Evolutionary conservation across 2,797 vertebrate species (phyloP).

Genomic region (Poeciliopsis infans): DNA sequence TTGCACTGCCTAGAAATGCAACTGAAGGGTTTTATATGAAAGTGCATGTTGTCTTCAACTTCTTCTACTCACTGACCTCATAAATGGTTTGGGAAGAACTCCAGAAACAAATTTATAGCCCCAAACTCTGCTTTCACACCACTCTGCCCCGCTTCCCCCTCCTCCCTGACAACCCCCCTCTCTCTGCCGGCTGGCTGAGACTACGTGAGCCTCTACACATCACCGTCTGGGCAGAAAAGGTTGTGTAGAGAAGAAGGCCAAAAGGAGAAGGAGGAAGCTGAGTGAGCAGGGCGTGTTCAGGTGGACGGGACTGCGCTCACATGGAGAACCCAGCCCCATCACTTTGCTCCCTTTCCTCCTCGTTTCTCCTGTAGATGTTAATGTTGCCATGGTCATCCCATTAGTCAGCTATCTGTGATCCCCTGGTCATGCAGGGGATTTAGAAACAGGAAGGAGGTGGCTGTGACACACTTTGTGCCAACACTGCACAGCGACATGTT

Average conservation of each 20-base stretch:
- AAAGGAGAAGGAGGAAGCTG: slow-evolving; percentile 8
- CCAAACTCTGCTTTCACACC: neutral
- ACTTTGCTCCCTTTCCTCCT: neutral
- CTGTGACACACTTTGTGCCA: slow-evolving; percentile 32
- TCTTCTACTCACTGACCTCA: neutral
- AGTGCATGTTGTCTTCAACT: neutral
- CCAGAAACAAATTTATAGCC: neutral
- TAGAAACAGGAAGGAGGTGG: slow-evolving; percentile 36
- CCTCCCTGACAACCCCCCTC: neutral
- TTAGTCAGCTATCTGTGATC: slow-evolving; percentile 46
- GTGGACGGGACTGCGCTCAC: slow-evolving; percentile 52
- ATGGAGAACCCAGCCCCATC: neutral
- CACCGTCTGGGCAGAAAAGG: slow-evolving; percentile 17
- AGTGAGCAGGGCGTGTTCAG: slow-evolving; percentile 15
- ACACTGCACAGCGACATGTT: slow-evolving; percentile 12
- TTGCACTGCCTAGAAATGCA: slow-evolving; percentile 2
- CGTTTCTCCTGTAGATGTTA: slow-evolving; percentile 2
- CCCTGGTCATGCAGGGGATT: slow-evolving; percentile 42
- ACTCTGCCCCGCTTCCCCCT: neutral
- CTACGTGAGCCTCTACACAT: slow-evolving; percentile 62
- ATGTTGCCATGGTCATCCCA: slow-evolving; percentile 49
- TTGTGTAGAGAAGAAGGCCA: slow-evolving; percentile 5
- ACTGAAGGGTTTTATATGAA: neutral
- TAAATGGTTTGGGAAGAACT: slow-evolving; percentile 5
- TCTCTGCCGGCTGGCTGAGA: slow-evolving; percentile 10